Evolutionary conservation across 2,888 invertebrate genomes (phyloP).

Genomic region (Drosophila meridiana): DNA sequence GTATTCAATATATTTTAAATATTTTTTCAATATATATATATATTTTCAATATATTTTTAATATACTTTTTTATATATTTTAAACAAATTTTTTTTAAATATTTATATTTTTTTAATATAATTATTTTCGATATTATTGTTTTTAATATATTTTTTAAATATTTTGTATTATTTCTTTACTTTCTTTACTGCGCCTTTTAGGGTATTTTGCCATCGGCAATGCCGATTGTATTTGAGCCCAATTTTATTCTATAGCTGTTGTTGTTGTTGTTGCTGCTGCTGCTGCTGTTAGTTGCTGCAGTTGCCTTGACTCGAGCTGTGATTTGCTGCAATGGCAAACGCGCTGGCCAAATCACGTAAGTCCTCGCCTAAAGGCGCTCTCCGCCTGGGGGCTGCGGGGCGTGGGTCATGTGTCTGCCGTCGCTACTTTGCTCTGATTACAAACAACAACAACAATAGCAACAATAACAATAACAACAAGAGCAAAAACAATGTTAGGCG

Average conservation of each 20-base stretch:
- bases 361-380: slow-evolving; percentile 19
- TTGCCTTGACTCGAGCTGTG: slow-evolving; percentile 44
- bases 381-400: background rate
- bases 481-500: slow-evolving; percentile 45
- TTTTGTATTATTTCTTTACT: background rate
- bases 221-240: background rate
- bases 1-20: no score
- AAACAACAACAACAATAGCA: slow-evolving; percentile 56
- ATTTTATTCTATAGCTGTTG: background rate
- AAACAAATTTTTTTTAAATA: background rate
- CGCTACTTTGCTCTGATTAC: slow-evolving; percentile 73
- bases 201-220: slow-evolving; percentile 1
- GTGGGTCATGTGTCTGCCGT: slow-evolving; percentile 53
- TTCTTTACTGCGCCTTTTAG: background rate
- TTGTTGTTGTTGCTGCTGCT: slow-evolving; percentile 13
- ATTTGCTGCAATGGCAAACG: slow-evolving; percentile 49
- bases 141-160: no score
- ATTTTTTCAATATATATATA: no score
- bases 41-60: no score
- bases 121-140: no score
- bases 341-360: slow-evolving; percentile 68
- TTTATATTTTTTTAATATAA: background rate
- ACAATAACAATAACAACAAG: slow-evolving; percentile 40
- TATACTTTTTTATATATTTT: no score
- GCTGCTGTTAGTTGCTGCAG: slow-evolving; percentile 24